Base-by-base conservation (phyloP, 2,888 invertebrate species). In the Drosophila nr. medialis region DNA sequence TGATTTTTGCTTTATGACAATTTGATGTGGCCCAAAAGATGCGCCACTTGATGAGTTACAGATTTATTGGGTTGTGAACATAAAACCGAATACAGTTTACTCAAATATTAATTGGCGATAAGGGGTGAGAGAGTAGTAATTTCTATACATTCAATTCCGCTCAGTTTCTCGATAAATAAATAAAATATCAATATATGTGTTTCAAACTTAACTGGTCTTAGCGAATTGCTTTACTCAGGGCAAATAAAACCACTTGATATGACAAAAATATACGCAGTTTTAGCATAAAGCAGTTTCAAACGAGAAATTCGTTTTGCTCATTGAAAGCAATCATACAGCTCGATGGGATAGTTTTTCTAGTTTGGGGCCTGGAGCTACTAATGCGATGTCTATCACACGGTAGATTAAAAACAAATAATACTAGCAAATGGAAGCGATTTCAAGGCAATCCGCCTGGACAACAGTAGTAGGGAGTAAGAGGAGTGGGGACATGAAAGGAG, bases 391-490 rank as follows among this genome's bases (percentile, higher is more conserved):
- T 75, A 69, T 62, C 81, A 70, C 66, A 76, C 58, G 53, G 71
- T 59, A 86, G 80, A 88, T 83, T 83, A 86, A 88, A 83, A 83
- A 64, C 81, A 87, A 87, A 87, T 85, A 85, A 79, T 67, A 48
- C 56, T 45, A n/a, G 24, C 40, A 53, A 65, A 56, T 63, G 45
- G 49, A 56, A 60, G 50, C 58, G 51, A 69, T 80, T 72, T 78
- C 69, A 85, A 82, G 70, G 73, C 78, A 67, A 24, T 34, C 30
- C 58, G 49, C 18, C 64, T 63, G 61, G 32, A 40, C 21, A 55
- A 4, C 32, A 10, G 27, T 0, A 15, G 34, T 4, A 32, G 42
- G 2, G 11, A 11, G 21, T 40, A 11, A 42, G 5, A 11, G 2
- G 11, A 11, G 4, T 40, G 4, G 4, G 40, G 10, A 1, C n/a